phyloP scores from a whole-genome alignment of 1,140 invertebrate species.

The Drosophila aff. region DNA sequence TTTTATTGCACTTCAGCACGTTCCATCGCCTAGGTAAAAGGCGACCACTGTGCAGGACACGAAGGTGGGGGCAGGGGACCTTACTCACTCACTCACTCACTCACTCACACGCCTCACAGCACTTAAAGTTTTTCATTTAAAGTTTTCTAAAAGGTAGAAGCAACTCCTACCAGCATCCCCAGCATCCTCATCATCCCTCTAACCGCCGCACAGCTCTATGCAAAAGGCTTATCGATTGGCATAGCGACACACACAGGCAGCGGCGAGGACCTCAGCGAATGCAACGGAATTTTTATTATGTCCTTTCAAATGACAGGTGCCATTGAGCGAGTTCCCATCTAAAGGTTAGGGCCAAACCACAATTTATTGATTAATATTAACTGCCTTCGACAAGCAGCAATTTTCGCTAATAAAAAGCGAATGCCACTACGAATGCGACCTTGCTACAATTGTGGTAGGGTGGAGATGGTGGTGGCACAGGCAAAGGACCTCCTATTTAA shows the following conservation, averaged over 20 bases:
- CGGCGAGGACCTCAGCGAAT: slow-evolving; percentile 42
- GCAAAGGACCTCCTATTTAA: slow-evolving; percentile 56
- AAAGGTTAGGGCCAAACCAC: slow-evolving; percentile 68
- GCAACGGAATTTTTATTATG: slow-evolving; percentile 78
- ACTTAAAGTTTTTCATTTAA: slow-evolving; percentile 83
- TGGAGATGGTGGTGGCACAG: not conserved
- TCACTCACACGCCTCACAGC: slow-evolving; percentile 49
- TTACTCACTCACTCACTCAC: not conserved
- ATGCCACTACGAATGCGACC: slow-evolving; percentile 42
- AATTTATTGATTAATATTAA: slow-evolving; percentile 79
- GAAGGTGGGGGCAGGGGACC: not conserved
- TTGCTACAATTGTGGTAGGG: slow-evolving; percentile 38
- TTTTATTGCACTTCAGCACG: slow-evolving; percentile 51
- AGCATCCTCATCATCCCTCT: not conserved
- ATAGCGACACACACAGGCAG: slow-evolving; percentile 64
- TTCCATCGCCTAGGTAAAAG: slow-evolving; percentile 17
- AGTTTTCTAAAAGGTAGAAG: slow-evolving; percentile 67
- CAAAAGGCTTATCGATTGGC: slow-evolving; percentile 74
- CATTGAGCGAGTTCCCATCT: slow-evolving; percentile 42
- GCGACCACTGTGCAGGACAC: slow-evolving; percentile 33
- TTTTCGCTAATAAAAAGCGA: slow-evolving; percentile 61
- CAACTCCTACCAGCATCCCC: slow-evolving; percentile 2
- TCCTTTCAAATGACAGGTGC: slow-evolving; percentile 65
- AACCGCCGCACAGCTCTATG: slow-evolving; percentile 43
- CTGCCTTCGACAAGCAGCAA: slow-evolving; percentile 45